Evolutionary conservation across 2,113 vertebrate genomes (phyloP).

Genomic region (Crotalus helleri): DNA sequence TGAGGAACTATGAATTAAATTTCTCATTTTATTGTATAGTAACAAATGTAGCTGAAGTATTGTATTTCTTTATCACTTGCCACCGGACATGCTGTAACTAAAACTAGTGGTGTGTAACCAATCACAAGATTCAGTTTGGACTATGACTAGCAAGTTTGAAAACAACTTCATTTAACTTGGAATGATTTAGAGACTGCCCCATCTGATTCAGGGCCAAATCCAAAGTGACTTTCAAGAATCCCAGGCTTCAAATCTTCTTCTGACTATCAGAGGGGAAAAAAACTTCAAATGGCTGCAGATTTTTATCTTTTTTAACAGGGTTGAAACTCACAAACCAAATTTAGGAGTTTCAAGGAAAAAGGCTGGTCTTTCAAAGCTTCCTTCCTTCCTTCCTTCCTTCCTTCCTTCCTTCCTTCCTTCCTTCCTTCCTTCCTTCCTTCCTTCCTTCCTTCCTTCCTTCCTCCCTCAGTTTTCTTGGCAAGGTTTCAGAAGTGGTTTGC

Average conservation of each 20-base stretch:
- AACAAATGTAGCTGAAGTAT: conserved; percentile 66
- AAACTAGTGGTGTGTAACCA: conserved; percentile 26
- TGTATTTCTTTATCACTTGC: conserved; percentile 48
- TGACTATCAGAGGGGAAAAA: neutral
- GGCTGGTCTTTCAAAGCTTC: neutral
- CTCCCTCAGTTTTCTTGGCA: neutral
- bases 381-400: neutral
- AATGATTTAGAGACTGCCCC: neutral
- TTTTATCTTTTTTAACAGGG: neutral
- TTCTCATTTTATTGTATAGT: conserved; percentile 58
- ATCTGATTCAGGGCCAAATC: neutral
- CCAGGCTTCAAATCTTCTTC: neutral
- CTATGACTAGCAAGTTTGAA: neutral
- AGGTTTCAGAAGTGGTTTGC: neutral
- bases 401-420: too few species aligned
- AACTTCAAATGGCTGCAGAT: neutral
- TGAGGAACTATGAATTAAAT: conserved; percentile 56
- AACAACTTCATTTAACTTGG: neutral
- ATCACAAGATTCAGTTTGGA: neutral
- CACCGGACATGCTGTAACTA: conserved; percentile 56
- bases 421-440: neutral
- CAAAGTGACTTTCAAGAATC: neutral
- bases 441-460: neutral
- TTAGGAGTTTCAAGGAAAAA: neutral
- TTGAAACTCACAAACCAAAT: neutral